Conservation (phyloP, 2,888 invertebrate genomes). For the Polymixis flavicincta region DNA sequence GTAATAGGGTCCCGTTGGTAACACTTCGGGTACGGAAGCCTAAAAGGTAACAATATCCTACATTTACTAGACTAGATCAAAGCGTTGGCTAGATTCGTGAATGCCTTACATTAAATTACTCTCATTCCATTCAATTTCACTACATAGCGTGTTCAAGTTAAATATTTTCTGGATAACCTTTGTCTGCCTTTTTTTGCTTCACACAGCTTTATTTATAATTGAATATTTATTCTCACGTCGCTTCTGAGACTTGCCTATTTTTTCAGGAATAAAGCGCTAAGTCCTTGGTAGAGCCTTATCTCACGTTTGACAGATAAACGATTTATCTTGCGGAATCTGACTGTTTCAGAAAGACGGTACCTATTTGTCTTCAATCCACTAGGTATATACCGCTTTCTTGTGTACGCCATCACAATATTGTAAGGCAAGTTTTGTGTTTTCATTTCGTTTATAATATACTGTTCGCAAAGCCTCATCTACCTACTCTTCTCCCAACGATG, state of each 20-base stretch:
- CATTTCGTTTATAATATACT: no score
- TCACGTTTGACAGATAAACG: constrained; percentile 47
- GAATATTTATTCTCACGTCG: constrained; percentile 13
- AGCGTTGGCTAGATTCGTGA: not conserved
- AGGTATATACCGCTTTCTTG: not conserved
- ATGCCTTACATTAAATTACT: not conserved
- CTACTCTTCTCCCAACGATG: no score
- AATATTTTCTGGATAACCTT: not conserved
- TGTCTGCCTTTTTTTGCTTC: not conserved
- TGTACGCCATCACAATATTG: not conserved
- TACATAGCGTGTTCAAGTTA: not conserved
- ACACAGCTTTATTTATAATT: constrained; percentile 10
- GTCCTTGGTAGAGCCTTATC: constrained; percentile 8
- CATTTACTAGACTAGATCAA: not conserved
- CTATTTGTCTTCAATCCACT: constrained; percentile 12
- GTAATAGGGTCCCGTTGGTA: no score
- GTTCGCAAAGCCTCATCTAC: no score
- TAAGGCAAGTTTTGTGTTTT: not conserved
- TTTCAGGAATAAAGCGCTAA: constrained; percentile 30
- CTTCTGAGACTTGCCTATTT: constrained; percentile 13
- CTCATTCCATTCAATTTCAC: constrained; percentile 1
- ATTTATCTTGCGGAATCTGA: constrained; percentile 28
- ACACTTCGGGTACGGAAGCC: no score
- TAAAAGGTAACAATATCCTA: not conserved
- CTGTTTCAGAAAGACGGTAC: not conserved